These are phyloP conservation scores for Papilio glaucus DNA, from an alignment of 1,140 invertebrate genomes.

Conservation along the genomic window DNA sequence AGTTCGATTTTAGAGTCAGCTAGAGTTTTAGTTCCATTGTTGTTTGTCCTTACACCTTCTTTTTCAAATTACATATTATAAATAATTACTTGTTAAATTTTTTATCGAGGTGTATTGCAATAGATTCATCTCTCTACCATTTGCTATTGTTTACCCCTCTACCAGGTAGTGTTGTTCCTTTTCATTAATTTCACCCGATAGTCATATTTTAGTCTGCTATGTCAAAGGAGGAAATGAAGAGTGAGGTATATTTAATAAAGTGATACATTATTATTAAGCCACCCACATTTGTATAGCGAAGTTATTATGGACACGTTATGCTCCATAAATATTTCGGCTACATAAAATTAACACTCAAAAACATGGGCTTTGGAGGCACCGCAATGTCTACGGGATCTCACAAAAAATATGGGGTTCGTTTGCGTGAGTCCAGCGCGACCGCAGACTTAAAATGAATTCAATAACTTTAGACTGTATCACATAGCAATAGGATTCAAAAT, in stretches of 20 bases:
- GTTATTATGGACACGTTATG: slow-evolving; percentile 80
- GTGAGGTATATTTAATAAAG: slow-evolving; percentile 63
- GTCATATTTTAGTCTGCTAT: not conserved
- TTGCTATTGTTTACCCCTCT: too few relatives aligned
- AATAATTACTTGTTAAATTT: too few relatives aligned
- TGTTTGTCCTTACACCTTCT: too few relatives aligned
- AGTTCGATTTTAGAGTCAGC: not conserved
- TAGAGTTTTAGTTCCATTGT: too few relatives aligned
- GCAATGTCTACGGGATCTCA: slow-evolving; percentile 73
- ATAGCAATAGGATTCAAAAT: slow-evolving; percentile 44
- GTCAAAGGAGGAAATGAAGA: not conserved
- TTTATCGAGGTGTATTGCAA: too few relatives aligned
- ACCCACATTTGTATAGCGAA: slow-evolving; percentile 80
- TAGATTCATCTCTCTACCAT: too few relatives aligned
- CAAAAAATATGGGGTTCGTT: slow-evolving; percentile 77
- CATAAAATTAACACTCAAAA: slow-evolving; percentile 83
- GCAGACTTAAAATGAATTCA: not conserved
- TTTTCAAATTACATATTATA: too few relatives aligned
- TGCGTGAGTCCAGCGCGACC: slow-evolving; percentile 53
- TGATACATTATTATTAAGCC: slow-evolving; percentile 76
- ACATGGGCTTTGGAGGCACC: slow-evolving; percentile 79
- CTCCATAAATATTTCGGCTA: slow-evolving; percentile 82
- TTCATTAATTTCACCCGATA: not conserved
- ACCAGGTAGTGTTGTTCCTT: not conserved
- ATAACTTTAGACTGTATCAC: slow-evolving; percentile 32